Evolutionary conservation across 2,888 invertebrate genomes (phyloP).

Genomic region (Cephus runcator): DNA sequence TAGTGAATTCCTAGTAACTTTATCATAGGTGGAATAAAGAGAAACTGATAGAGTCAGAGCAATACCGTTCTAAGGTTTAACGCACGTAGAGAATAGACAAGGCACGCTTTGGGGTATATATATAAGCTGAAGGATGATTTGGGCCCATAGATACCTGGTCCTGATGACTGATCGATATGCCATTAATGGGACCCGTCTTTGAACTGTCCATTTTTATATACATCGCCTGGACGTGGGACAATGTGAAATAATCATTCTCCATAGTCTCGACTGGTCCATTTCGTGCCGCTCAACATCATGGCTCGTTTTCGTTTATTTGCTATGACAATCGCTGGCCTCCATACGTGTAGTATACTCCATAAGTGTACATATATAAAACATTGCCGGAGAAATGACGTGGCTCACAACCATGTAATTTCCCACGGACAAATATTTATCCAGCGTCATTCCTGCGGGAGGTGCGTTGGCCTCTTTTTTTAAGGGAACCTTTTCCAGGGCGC

Average conservation of each 20-base stretch:
- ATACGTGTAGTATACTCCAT: neutral
- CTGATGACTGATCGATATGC: neutral
- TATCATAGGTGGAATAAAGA: neutral
- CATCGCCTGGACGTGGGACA: neutral
- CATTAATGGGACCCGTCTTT: neutral
- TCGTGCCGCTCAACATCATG: neutral
- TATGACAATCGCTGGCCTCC: neutral
- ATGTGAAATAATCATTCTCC: neutral
- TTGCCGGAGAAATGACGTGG: too few relatives aligned
- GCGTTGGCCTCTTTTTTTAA: constrained; percentile 1
- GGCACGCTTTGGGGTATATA: neutral
- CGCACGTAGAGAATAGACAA: neutral
- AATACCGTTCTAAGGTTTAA: neutral
- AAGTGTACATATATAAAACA: neutral
- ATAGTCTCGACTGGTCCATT: neutral
- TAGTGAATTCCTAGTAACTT: neutral
- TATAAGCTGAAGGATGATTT: neutral
- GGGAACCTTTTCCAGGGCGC: too few relatives aligned
- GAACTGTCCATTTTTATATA: neutral
- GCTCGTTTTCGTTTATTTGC: neutral
- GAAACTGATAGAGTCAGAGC: neutral
- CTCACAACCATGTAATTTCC: neutral
- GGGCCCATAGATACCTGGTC: neutral
- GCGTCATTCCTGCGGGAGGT: neutral
- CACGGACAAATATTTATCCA: neutral